phyloP scores from a whole-genome alignment of 2,113 vertebrate species.

The Pterophyllum scalare region DNA sequence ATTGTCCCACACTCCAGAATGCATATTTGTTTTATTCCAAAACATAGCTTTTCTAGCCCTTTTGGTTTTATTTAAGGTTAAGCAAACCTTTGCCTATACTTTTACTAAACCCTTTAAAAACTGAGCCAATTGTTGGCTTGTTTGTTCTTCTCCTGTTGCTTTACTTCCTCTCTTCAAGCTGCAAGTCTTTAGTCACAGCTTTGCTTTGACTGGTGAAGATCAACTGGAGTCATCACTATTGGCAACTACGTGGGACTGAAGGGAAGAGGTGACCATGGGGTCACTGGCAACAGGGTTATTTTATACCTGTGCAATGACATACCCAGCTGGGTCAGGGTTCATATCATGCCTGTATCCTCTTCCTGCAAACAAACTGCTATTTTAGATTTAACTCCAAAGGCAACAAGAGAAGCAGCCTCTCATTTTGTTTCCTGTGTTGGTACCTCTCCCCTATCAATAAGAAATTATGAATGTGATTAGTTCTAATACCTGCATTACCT shows the following conservation, averaged over 20 bases:
- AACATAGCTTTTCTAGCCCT: neutral
- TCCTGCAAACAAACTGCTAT: constrained; percentile 58
- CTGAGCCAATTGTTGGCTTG: neutral
- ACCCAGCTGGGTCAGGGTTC: constrained; percentile 75
- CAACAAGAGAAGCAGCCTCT: neutral
- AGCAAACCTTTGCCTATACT: neutral
- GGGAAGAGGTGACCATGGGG: constrained; percentile 67
- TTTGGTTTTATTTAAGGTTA: neutral
- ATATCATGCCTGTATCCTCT: constrained; percentile 68
- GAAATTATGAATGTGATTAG: constrained; percentile 33
- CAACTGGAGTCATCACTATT: constrained; percentile 75
- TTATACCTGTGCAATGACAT: constrained; percentile 81
- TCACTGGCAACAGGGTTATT: constrained; percentile 77
- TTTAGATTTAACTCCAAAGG: constrained; percentile 21
- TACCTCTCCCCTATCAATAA: constrained; percentile 23
- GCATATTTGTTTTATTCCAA: neutral
- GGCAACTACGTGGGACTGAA: constrained; percentile 74
- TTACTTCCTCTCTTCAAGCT: constrained; percentile 75
- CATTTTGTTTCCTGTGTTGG: neutral
- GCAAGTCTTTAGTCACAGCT: constrained; percentile 78
- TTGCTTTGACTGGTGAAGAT: constrained; percentile 87
- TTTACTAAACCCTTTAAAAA: neutral
- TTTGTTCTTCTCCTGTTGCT: constrained; percentile 70
- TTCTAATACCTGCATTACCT: neutral
- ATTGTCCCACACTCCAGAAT: neutral